Evolutionary conservation across 2,797 vertebrate species (phyloP), one percentile per base, ranked within the genome.

Genomic region (Hybognathus amarus): DNA sequence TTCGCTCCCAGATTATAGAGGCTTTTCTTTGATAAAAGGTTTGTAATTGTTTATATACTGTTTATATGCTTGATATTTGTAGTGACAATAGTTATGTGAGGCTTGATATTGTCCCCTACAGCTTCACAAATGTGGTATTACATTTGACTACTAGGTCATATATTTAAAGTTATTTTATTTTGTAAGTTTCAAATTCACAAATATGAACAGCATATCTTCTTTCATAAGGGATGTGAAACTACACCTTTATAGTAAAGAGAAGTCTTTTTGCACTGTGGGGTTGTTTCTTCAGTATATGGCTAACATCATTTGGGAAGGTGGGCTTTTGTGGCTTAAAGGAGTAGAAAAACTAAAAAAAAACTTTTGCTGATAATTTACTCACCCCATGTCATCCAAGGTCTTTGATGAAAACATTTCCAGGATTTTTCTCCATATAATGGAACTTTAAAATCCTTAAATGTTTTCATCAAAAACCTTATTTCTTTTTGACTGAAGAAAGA

Each of bases 11-110:
- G 90, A 98, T 99, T 13, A 85, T 97, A 77, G 96, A 95, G 36
- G 97, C 97, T 83, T n/a, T 99, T 98, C 90, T 98, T 98, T 2
- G 97, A 98, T 93, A 94, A 91, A 93, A 92, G 98, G 98, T 98
- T 82, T 89, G 90, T 74, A 7, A 45, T 59, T 18, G 8, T 24
- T 69, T 24, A 24, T 38, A 78, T 38, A 8, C 1, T 30, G 5
- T 59, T 5, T 54, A 33, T 54, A 24, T 12, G 6, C 40, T 59
- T 64, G 45, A 63, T 10, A 54, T 22, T 71, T 24, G n/a, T 83
- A 6, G 11, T 56, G 18, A 54, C n/a, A 64, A 13, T 10, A 45
- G 27, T 38, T 24, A 17, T 64, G 9, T 52, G 4, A 17, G 13
- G 4, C 22, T 76, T 59, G 33, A 75, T 59, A 76, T 40, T 0